These are phyloP conservation scores for Archocentrus centrarchus DNA, from an alignment of 2,113 vertebrate species.

Conservation along the genomic window DNA sequence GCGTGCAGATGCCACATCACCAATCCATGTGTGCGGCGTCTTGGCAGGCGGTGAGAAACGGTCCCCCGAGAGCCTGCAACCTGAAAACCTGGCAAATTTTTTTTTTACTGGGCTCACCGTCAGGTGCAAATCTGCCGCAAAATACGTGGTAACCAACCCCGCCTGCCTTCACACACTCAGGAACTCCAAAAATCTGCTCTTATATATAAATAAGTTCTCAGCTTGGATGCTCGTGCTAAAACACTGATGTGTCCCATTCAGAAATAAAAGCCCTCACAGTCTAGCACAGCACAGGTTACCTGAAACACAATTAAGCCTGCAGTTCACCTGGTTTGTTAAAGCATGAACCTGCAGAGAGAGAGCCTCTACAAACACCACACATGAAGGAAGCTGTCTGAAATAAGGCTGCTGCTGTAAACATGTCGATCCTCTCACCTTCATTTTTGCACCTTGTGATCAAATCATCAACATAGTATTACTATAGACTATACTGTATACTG, in stretches of 20 bases:
- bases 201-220: neutral
- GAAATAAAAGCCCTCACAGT: neutral
- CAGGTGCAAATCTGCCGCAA: neutral
- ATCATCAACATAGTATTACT: neutral
- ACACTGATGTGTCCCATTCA: neutral
- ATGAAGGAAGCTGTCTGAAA: neutral
- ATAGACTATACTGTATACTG: neutral
- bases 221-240: neutral
- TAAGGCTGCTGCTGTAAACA: neutral
- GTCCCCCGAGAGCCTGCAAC: neutral
- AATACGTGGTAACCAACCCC: neutral
- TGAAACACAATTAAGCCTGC: neutral
- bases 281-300: neutral
- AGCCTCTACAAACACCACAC: neutral
- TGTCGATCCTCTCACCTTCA: neutral
- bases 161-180: neutral
- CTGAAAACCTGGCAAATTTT: neutral
- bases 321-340: no score
- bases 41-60: slow-evolving; percentile 11
- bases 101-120: neutral
- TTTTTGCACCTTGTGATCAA: neutral
- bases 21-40: neutral
- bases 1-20: slow-evolving; percentile 16
- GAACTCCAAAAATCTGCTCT: neutral
- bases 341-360: no score